phyloP scores from a whole-genome alignment of 1,140 invertebrate species.

The Trichogramma pretiosum region DNA sequence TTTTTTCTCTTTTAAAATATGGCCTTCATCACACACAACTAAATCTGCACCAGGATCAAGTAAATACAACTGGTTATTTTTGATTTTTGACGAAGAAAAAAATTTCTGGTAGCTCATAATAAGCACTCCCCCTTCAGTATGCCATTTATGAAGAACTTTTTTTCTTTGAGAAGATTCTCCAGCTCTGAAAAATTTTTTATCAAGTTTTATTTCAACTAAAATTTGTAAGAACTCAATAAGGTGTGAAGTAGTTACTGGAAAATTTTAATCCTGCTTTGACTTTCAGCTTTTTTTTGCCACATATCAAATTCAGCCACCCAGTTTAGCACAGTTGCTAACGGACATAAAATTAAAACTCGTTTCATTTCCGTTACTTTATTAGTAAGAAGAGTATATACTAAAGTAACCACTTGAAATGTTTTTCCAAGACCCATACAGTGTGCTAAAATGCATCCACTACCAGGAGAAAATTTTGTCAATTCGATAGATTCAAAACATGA shows the following conservation, averaged over 20 bases:
- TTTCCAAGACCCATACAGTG: conserved; percentile 81
- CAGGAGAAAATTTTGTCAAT: conserved; percentile 57
- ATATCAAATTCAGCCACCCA: conserved; percentile 88
- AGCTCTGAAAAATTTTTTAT: conserved; percentile 13
- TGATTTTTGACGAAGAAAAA: conserved; percentile 60
- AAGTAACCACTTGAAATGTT: conserved; percentile 68
- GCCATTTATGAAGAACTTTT: conserved; percentile 63
- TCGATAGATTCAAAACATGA: conserved; percentile 82
- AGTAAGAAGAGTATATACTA: conserved; percentile 78
- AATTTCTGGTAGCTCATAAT: conserved; percentile 96
- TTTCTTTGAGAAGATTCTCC: conserved; percentile 15
- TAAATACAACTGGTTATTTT: no score
- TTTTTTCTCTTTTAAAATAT: conserved; percentile 80
- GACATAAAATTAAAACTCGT: conserved; percentile 79
- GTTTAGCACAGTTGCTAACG: conserved; percentile 87
- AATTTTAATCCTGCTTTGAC: conserved; percentile 54
- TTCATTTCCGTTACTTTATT: conserved; percentile 57
- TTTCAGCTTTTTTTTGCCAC: conserved; percentile 62
- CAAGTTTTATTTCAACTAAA: background rate
- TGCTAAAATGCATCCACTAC: conserved; percentile 84
- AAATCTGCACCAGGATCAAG: conserved; percentile 71
- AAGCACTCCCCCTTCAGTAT: conserved; percentile 71
- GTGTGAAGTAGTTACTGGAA: conserved; percentile 56
- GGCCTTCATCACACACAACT: conserved; percentile 88
- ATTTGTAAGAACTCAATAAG: background rate